Percentiles rank a stretch among this genome's conserved stretches.
These are phyloP conservation scores for Ceraclea dissimilis DNA, from an alignment of 2,888 invertebrate genomes.

Conservation along the genomic window DNA sequence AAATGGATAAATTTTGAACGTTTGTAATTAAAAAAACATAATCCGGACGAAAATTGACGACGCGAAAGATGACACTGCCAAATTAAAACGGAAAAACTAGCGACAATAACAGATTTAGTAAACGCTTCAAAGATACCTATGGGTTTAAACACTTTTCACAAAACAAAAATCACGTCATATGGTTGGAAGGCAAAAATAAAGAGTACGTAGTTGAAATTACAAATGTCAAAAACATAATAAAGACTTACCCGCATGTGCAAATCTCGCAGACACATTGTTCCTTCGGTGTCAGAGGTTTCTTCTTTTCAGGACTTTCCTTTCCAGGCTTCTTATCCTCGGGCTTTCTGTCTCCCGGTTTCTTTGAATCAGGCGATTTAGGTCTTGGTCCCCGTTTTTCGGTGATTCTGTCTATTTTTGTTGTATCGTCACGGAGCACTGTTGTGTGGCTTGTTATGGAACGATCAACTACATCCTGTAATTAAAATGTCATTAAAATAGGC, in stretches of 20 bases:
- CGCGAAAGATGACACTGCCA: no score
- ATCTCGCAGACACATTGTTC: slow-evolving; percentile 87
- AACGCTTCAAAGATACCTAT: no score
- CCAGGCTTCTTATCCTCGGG: slow-evolving; percentile 36
- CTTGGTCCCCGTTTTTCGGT: slow-evolving; percentile 17
- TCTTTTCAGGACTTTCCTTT: slow-evolving; percentile 31
- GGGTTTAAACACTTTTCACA: no score
- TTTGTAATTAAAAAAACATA: no score
- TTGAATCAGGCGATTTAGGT: slow-evolving; percentile 25
- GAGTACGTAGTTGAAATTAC: no score
- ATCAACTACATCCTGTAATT: slow-evolving; percentile 24
- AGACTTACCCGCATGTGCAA: slow-evolving; percentile 82
- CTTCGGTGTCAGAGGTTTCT: slow-evolving; percentile 33
- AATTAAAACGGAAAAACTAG: no score
- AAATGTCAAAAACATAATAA: slow-evolving; percentile 5
- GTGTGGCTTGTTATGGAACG: slow-evolving; percentile 30
- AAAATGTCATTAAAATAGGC: neutral
- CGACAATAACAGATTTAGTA: no score
- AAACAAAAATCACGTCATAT: no score
- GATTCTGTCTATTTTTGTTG: slow-evolving; percentile 29
- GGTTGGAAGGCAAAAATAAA: no score
- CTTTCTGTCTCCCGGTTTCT: slow-evolving; percentile 29
- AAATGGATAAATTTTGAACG: no score
- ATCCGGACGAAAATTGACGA: no score
- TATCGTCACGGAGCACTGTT: slow-evolving; percentile 44